A percentile compares a stretch with the other conserved stretches of the same genome.
Conservation (phyloP, 2,797 vertebrate genomes). For the Acomys russatus region DNA sequence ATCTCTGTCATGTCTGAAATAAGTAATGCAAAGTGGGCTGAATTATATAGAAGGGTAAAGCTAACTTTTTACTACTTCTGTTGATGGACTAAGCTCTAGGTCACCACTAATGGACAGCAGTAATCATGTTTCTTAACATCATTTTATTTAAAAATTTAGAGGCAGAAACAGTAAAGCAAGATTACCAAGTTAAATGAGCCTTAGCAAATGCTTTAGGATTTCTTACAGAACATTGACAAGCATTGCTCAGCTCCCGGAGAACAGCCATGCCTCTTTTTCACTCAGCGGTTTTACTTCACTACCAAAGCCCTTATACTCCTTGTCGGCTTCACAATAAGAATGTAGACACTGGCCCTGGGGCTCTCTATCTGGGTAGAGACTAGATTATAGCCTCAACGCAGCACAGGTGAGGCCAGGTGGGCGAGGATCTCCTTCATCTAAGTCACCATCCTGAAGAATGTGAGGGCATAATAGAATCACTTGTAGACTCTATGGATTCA, state of each 20-base stretch:
- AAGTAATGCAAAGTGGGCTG: neutral
- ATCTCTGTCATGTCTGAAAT: neutral
- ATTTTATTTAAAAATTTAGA: neutral
- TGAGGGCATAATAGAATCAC: neutral
- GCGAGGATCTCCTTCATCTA: neutral
- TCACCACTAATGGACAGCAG: neutral
- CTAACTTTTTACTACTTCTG: neutral
- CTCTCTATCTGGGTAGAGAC: neutral
- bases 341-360: neutral
- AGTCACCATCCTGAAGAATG: neutral
- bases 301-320: neutral
- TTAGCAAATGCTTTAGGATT: neutral
- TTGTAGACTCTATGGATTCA: neutral
- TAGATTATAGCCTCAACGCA: neutral
- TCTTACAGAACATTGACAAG: neutral
- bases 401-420: neutral
- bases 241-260: neutral
- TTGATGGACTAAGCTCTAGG: neutral
- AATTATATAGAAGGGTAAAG: neutral
- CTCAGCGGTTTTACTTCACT: neutral
- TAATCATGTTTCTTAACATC: neutral
- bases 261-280: neutral
- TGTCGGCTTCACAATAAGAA: neutral
- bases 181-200: neutral
- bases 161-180: neutral